Evolutionary conservation across 2,113 vertebrate species (phyloP), one percentile per base, ranked within the genome.

Genomic region (Fulmarus glacialis): DNA sequence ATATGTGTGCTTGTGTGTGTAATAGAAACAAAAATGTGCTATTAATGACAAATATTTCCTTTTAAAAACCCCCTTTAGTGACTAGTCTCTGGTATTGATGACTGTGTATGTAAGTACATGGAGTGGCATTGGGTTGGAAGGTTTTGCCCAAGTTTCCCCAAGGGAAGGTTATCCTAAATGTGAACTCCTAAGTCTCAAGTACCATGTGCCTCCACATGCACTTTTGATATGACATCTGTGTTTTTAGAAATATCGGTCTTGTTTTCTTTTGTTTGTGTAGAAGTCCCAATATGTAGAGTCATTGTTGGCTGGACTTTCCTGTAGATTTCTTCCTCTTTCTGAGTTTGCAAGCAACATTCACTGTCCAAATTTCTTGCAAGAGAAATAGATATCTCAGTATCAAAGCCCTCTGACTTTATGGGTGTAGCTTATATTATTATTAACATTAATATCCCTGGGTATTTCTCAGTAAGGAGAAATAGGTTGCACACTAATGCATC

Each of bases 91-190:
- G 1, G 15, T 60, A n/a, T 40, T 36, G 27, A 23, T 53, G 30
- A 17, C n/a, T 50, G 7, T 50, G 7, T 1, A 0, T 30, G 2
- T 13, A 82, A 70, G 12, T 6, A 48, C 5, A 12, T 6, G 5
- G 42, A 90, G 47, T 27, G 9, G 16, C 11, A 40, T 45, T 89
- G 64, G 4, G 11, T 68, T 79, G 23, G 62, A 91, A 91, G 21
- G 12, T 3, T 77, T 91, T 70, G 26, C 16, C 32, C 29, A 48
- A 30, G 15, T 43, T 78, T 29, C 40, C n/a, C 18, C 45, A 67
- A 26, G 17, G 15, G 22, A 83, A 75, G 17, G 4, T 32, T 52
- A 42, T 3, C 24, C 24, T 63, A 48, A 82, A 82, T 26, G 19
- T 50, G 9, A 63, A 38, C n/a, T 72, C 64, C 16, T 50, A 34